These are phyloP conservation scores for Hydraecia micacea DNA, from an alignment of 2,888 invertebrate genomes.

Conservation along the genomic window DNA sequence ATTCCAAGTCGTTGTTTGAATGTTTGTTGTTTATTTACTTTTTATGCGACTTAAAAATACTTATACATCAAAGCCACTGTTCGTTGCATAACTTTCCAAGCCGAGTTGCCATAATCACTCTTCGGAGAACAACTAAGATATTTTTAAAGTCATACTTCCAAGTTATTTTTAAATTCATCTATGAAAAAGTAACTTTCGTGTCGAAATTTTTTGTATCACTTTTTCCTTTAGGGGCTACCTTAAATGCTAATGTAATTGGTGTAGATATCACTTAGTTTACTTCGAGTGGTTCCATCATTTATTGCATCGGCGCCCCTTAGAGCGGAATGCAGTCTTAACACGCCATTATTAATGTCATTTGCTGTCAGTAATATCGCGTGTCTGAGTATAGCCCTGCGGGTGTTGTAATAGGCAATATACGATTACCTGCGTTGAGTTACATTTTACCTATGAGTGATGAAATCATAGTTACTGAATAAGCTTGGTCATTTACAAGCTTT, in stretches of 20 bases:
- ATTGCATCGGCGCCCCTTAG: slow-evolving; percentile 29
- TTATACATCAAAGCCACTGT: too few relatives aligned
- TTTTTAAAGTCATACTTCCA: not conserved
- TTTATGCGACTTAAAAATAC: not conserved
- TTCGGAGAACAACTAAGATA: not conserved
- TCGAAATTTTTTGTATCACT: not conserved
- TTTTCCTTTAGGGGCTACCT: slow-evolving; percentile 14
- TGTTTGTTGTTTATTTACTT: not conserved
- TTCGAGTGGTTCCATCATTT: slow-evolving; percentile 27
- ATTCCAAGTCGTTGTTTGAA: not conserved
- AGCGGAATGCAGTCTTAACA: slow-evolving; percentile 39
- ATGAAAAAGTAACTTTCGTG: not conserved
- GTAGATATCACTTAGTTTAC: slow-evolving; percentile 21
- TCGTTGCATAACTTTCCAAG: not conserved
- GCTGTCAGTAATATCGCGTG: slow-evolving; percentile 28
- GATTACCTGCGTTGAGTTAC: slow-evolving; percentile 7
- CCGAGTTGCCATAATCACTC: not conserved
- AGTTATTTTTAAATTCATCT: not conserved
- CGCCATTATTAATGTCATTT: slow-evolving; percentile 47
- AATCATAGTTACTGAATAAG: not conserved
- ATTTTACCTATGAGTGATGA: not conserved
- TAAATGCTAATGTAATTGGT: slow-evolving; percentile 19
- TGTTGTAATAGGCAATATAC: slow-evolving; percentile 30
- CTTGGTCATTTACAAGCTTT: too few relatives aligned
- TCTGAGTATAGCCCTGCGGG: not conserved